Base-by-base conservation (phyloP, 2,113 vertebrate species). In the Vulpes lagopus region DNA sequence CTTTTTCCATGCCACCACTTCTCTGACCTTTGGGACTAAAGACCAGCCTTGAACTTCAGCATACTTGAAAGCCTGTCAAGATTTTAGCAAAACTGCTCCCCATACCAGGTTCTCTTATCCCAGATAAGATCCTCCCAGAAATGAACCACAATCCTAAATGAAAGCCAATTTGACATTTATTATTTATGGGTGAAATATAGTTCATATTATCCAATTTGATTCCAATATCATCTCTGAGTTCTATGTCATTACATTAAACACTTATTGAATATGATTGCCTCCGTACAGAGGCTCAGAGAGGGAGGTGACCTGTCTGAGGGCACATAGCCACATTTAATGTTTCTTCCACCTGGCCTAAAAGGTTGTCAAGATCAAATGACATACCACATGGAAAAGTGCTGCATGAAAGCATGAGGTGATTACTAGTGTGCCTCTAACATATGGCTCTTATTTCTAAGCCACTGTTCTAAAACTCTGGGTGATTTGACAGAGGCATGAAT, bases 131-230 rank as follows among this genome's bases (percentile, higher is more conserved):
- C 7, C 30, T 76, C 17, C 60, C 11, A 89, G 78, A 93, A 93
- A 89, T 60, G 57, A 80, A 90, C 7, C 5, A 25, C 15, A 87
- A 89, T 64, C 15, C 32, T 88, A 53, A 14, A n/a, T 49, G 27
- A 25, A 80, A 97, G 65, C 73, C 62, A 62, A 78, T 82, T 32
- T 89, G 57, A 95, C 0, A 69, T 7, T 76, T 82, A 60, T 2
- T 95, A 96, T 94, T 74, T 74, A 80, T 60, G 8, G 12, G 32
- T 53, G 67, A 95, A 91, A 71, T 86, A 73, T 1, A 67, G 53
- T 67, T 92, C 86, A 89, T 16, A 90, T 74, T 59, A 76, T 76
- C 43, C 71, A 89, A 76, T 79, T 76, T 92, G 59, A 96, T 85
- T 93, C 23, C 11, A 95, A 80, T 25, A 85, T 19, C 55, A 86